These are phyloP conservation scores for Tenodera sinensis DNA, from an alignment of 2,888 invertebrate genomes.

Conservation along the genomic window DNA sequence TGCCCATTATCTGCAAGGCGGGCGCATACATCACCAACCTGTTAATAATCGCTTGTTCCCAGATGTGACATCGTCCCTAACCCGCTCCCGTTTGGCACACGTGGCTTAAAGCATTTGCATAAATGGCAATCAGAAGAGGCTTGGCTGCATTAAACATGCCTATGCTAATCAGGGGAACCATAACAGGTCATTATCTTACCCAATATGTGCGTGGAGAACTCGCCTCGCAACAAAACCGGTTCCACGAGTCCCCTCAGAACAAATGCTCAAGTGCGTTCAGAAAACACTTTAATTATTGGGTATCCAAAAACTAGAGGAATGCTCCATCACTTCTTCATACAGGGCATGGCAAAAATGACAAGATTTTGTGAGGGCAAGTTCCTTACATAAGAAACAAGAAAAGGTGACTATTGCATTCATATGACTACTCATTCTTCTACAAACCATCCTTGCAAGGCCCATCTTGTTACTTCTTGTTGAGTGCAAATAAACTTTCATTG, in stretches of 20 bases:
- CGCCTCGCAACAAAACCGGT: neutral
- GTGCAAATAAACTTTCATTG: too few species aligned
- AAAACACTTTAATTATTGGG: neutral
- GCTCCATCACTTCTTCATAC: too few species aligned
- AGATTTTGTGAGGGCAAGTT: too few species aligned
- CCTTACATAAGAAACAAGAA: too few species aligned
- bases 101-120: neutral
- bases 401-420: too few species aligned
- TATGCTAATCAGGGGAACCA: neutral
- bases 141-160: neutral
- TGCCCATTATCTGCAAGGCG: neutral
- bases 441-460: too few species aligned
- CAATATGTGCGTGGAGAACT: neutral
- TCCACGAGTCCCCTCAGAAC: neutral
- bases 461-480: too few species aligned
- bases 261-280: neutral
- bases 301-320: too few species aligned
- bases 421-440: too few species aligned
- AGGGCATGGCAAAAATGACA: too few species aligned
- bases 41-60: neutral
- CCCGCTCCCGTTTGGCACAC: neutral
- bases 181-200: neutral
- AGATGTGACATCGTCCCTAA: neutral
- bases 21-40: neutral
- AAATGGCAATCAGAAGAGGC: neutral